These are phyloP conservation scores for Oreocharis arfaki DNA, from an alignment of 2,113 vertebrate species.

Conservation along the genomic window DNA sequence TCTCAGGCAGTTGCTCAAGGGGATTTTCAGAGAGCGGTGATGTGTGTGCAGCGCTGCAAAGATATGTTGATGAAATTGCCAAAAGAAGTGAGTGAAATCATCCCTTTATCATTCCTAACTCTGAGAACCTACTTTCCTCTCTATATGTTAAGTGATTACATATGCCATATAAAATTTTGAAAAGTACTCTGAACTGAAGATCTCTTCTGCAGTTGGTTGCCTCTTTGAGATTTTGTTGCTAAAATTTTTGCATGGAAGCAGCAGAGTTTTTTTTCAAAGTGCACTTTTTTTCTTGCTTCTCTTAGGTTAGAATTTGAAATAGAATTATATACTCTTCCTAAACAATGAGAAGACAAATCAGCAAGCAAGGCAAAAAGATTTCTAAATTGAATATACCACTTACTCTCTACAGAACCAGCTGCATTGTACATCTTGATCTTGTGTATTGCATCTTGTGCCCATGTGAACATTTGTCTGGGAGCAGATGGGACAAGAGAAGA, in stretches of 20 bases:
- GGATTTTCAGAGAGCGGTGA: constrained; percentile 79
- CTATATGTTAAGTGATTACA: not conserved
- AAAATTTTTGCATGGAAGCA: not conserved
- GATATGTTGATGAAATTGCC: constrained; percentile 87
- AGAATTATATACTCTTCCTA: not conserved
- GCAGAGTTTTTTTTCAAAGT: not conserved
- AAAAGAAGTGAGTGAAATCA: constrained; percentile 76
- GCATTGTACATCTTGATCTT: not conserved
- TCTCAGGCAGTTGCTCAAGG: constrained; percentile 82
- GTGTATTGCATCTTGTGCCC: not conserved
- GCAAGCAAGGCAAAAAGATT: not conserved
- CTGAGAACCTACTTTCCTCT: not conserved
- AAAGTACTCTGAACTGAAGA: not conserved
- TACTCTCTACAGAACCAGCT: not conserved
- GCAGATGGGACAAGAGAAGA: not conserved
- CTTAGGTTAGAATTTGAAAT: not conserved
- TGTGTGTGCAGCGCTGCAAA: constrained; percentile 79
- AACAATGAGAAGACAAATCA: not conserved
- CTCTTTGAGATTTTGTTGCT: not conserved
- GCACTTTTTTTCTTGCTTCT: not conserved
- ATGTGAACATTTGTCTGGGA: not conserved
- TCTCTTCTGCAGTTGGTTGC: not conserved
- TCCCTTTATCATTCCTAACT: not conserved
- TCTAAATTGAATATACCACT: not conserved
- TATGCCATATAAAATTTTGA: not conserved